phyloP scores from a whole-genome alignment of 1,140 invertebrate genomes.

The Drosophila sproati region DNA sequence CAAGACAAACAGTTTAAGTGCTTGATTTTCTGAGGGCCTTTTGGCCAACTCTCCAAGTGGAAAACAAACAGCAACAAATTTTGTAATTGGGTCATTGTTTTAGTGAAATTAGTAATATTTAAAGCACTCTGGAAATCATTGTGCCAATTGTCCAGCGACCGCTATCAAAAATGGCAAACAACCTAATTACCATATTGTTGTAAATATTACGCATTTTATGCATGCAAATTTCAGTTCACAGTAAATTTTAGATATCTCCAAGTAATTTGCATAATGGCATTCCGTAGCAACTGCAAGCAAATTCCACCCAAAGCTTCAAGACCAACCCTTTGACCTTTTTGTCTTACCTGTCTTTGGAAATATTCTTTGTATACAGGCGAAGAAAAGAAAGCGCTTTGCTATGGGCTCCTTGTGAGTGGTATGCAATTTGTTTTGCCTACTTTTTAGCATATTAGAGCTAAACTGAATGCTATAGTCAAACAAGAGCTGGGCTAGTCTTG shows the following conservation, averaged over 20 bases:
- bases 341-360: background rate
- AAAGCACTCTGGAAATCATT: background rate
- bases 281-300: background rate
- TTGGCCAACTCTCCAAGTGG: background rate
- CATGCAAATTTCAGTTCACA: conserved; percentile 6
- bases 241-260: conserved; percentile 7
- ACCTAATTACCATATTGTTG: conserved; percentile 27
- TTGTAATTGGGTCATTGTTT: conserved; percentile 8
- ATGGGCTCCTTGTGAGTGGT: conserved; percentile 17
- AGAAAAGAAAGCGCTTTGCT: conserved; percentile 24
- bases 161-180: background rate
- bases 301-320: background rate
- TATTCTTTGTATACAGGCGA: background rate
- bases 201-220: conserved; percentile 10
- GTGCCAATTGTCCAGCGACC: background rate
- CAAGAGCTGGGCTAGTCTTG: background rate
- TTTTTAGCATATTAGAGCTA: conserved; percentile 32
- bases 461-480: background rate
- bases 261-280: conserved; percentile 40
- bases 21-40: background rate
- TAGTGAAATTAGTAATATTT: background rate
- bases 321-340: background rate
- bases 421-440: conserved; percentile 41
- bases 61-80: conserved; percentile 1
- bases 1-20: background rate